A percentile compares a stretch with the other conserved stretches of the same genome.
Evolutionary conservation across 1,140 invertebrate species (phyloP).

Genomic region (Drosophila pallidifrons): DNA sequence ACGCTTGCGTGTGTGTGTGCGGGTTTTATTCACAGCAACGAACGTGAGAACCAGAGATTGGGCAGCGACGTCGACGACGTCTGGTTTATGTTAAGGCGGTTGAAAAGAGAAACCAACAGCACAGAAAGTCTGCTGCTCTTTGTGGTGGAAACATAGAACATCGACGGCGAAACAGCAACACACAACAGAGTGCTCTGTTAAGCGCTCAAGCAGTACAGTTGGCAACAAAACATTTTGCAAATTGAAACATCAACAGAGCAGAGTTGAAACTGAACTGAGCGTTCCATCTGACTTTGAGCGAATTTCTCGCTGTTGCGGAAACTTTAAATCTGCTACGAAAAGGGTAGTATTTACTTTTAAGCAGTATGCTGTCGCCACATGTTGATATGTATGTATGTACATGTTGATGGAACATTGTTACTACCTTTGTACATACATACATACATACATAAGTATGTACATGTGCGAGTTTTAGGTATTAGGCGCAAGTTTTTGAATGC

Average conservation of each 20-base stretch:
- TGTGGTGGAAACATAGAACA: constrained; percentile 66
- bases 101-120: constrained; percentile 47
- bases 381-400: background rate
- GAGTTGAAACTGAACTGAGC: constrained; percentile 32
- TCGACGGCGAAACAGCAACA: constrained; percentile 14
- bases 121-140: constrained; percentile 41
- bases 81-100: constrained; percentile 43
- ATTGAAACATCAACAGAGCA: constrained; percentile 60
- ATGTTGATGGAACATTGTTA: constrained; percentile 22
- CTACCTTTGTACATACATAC: background rate
- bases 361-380: constrained; percentile 31
- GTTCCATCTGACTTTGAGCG: constrained; percentile 17
- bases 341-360: constrained; percentile 47
- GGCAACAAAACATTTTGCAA: constrained; percentile 81
- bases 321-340: constrained; percentile 49
- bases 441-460: background rate
- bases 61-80: constrained; percentile 30
- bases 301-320: constrained; percentile 37
- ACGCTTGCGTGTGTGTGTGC: constrained; percentile 21
- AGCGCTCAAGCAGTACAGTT: constrained; percentile 70
- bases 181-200: constrained; percentile 61
- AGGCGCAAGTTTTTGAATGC: constrained; percentile 37
- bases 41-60: background rate
- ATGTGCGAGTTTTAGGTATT: constrained; percentile 37
- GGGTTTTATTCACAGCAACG: constrained; percentile 37